Evolutionary conservation across 2,888 invertebrate species (phyloP).

Genomic region (Scelioninae gen. 2): DNA sequence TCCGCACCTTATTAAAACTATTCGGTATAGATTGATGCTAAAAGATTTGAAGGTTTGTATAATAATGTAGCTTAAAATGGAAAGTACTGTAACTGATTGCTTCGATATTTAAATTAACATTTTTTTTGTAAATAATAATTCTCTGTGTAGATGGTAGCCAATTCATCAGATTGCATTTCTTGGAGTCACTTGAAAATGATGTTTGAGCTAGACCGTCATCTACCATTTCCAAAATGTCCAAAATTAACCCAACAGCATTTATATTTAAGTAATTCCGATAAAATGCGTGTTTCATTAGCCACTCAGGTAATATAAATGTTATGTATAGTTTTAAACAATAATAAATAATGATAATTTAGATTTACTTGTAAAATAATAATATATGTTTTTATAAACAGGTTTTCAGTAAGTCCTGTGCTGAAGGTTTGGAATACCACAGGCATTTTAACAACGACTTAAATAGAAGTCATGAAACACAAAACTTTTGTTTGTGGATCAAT

Average conservation of each 20-base stretch:
- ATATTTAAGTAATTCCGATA: not conserved
- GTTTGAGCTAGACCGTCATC: constrained; percentile 1
- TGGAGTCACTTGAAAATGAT: not conserved
- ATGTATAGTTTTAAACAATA: not conserved
- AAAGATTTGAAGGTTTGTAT: too few relatives aligned
- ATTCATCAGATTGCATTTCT: not conserved
- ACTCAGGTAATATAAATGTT: constrained; percentile 7
- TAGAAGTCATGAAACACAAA: not conserved
- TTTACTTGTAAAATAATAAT: not conserved
- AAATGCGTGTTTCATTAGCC: constrained; percentile 10
- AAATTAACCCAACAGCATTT: constrained; percentile 1
- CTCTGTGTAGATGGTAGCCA: not conserved
- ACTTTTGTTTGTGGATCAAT: constrained; percentile 2
- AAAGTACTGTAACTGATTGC: too few relatives aligned
- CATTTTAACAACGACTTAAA: not conserved
- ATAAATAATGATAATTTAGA: not conserved
- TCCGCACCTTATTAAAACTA: too few relatives aligned
- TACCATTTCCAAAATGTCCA: constrained; percentile 1
- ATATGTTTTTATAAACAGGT: not conserved
- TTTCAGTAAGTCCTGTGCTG: constrained; percentile 3
- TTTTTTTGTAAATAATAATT: too few relatives aligned
- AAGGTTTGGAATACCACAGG: not conserved
- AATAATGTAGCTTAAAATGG: too few relatives aligned
- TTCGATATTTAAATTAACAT: too few relatives aligned
- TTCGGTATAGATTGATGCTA: too few relatives aligned